Percentiles rank a stretch among this genome's conserved stretches.
phyloP scores from a whole-genome alignment of 2,888 invertebrate species.

The Ophion slaviceki region DNA sequence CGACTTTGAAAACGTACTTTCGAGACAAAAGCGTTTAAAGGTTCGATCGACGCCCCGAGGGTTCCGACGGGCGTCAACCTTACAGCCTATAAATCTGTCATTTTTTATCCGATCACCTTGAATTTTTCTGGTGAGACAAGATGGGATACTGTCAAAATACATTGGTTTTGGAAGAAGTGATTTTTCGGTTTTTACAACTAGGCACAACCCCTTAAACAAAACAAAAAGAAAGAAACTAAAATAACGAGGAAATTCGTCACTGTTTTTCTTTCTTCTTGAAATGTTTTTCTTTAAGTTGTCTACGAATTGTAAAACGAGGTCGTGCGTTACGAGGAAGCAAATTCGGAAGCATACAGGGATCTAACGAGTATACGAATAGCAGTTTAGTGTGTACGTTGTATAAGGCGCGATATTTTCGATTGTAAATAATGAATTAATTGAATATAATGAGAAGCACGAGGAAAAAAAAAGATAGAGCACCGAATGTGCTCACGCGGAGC shows the following conservation, averaged over 20 bases:
- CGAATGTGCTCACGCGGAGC: conserved; percentile 76
- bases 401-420: conserved; percentile 60
- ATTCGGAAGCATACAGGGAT: conserved; percentile 84
- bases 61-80: no score
- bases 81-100: background rate
- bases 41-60: no score
- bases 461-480: conserved; percentile 72
- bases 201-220: background rate
- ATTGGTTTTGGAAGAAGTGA: no score
- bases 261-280: conserved; percentile 64
- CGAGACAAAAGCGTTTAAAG: no score
- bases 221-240: conserved; percentile 29
- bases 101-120: no score
- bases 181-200: no score
- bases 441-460: conserved; percentile 61
- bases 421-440: conserved; percentile 66
- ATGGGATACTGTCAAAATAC: no score
- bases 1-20: no score
- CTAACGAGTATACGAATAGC: conserved; percentile 75
- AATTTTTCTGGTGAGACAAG: no score
- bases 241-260: conserved; percentile 69
- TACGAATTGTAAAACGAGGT: conserved; percentile 71
- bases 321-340: conserved; percentile 80
- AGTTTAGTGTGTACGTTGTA: conserved; percentile 58
- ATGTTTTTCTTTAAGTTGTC: conserved; percentile 68